These are phyloP conservation scores for Mionectes olivaceus DNA, from an alignment of 2,797 vertebrate species.

Conservation along the genomic window DNA sequence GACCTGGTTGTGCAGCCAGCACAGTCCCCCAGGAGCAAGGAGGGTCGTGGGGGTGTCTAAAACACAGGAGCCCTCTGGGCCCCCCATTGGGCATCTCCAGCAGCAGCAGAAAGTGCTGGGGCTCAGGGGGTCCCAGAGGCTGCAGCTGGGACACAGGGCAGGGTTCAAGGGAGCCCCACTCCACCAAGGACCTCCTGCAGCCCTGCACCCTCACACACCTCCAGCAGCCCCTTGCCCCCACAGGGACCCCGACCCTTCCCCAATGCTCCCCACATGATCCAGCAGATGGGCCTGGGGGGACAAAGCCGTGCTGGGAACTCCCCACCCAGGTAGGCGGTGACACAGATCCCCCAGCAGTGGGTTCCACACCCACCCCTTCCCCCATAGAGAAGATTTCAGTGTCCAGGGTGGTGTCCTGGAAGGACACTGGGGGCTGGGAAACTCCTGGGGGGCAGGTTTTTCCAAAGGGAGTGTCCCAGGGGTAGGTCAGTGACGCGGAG, in stretches of 20 bases:
- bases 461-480: neutral
- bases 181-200: neutral
- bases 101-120: neutral
- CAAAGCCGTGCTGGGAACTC: neutral
- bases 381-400: neutral
- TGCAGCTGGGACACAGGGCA: neutral
- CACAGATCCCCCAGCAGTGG: neutral
- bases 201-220: neutral
- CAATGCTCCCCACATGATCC: rapidly evolving
- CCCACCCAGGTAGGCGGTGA: too few species aligned
- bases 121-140: rapidly evolving
- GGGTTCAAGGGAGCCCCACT: neutral
- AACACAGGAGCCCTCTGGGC: neutral
- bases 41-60: neutral
- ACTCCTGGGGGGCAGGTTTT: neutral
- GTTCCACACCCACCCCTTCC: neutral
- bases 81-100: neutral
- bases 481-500: too few species aligned
- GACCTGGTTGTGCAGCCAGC: neutral
- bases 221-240: rapidly evolving
- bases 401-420: neutral
- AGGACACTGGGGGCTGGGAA: neutral
- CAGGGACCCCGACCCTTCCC: neutral
- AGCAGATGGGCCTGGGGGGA: too few species aligned
- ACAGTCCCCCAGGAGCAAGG: neutral